These are phyloP conservation scores for Enoplosus armatus DNA, from an alignment of 2,797 vertebrate species.

Conservation along the genomic window DNA sequence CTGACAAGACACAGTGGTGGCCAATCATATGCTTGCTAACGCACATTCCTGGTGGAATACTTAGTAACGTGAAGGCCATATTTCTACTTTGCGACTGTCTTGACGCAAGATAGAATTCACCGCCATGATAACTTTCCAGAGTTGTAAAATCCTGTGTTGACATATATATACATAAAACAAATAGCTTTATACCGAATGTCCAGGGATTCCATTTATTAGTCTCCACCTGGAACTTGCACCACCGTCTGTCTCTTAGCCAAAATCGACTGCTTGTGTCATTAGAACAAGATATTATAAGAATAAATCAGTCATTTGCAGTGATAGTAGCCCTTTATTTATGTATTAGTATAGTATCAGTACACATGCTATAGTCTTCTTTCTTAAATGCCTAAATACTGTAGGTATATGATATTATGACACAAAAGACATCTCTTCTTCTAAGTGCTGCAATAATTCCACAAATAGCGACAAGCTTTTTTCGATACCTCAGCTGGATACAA, in stretches of 20 bases:
- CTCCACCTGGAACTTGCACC: conserved; percentile 14
- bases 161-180: too few relatives aligned
- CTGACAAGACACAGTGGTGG: background rate
- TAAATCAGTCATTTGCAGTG: conserved; percentile 20
- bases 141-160: background rate
- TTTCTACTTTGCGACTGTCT: background rate
- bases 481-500: background rate
- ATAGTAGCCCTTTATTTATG: background rate
- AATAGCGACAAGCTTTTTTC: background rate
- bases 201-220: background rate
- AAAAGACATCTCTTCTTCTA: background rate
- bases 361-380: too few relatives aligned
- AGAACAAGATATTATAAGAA: conserved; percentile 21
- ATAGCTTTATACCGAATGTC: background rate
- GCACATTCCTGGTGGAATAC: background rate
- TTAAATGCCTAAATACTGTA: background rate
- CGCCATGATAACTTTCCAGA: background rate
- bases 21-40: background rate
- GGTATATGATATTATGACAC: background rate
- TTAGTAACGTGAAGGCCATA: background rate
- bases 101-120: background rate
- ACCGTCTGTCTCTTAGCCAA: background rate
- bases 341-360: background rate
- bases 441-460: background rate
- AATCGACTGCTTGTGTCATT: background rate